Evolutionary conservation across 1,140 invertebrate genomes (phyloP), one percentile per base, ranked within the genome.

Genomic region (Sinonovacula constricta): DNA sequence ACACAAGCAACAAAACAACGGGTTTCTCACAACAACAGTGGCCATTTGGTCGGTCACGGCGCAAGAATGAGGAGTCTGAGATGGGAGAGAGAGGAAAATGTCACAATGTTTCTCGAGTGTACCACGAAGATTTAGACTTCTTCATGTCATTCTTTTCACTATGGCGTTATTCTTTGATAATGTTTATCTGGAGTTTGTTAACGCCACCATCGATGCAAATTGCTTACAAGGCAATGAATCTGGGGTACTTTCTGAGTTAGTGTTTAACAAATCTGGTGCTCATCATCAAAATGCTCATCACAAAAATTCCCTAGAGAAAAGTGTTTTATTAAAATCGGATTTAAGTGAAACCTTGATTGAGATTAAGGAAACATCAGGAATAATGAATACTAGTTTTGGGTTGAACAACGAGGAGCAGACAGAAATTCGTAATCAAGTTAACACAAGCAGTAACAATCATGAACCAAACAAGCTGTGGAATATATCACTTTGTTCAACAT

Each of bases 81-180:
- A 7, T 56, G 10, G 0, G 7, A 3, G 49, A 69, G 53, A 24
- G 22, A 53, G 53, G 22, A 69, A 69, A 56, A 69, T 69, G 67
- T 34, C 57, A 69, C 67, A 69, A 69, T 69, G 67, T 69, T 56
- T 53, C 45, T 56, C 14, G 5, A 56, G 1, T 26, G 22, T 57
- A 34, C 10, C n/a, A n/a, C 54, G 66, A 51, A 68, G 66, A 31
- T 5, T 36, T 45, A 45, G 39, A 36, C 12, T 65, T 12, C n/a
- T 65, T 5, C 5, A 18, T 12, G n/a, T 54, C 15, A 12, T 28
- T 53, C 24, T 12, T 26, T 18, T 69, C 26, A 14, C 33, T 22
- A 7, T 69, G 28, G 15, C 57, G 28, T 18, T 57, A 0, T 3
- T 56, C 39, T 5, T 14, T 22, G 33, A 56, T 31, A 56, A 15